A percentile compares a stretch with the other conserved stretches of the same genome.
These are phyloP conservation scores for Scelioninae gen. 1 DNA, from an alignment of 2,888 invertebrate species.

Conservation along the genomic window DNA sequence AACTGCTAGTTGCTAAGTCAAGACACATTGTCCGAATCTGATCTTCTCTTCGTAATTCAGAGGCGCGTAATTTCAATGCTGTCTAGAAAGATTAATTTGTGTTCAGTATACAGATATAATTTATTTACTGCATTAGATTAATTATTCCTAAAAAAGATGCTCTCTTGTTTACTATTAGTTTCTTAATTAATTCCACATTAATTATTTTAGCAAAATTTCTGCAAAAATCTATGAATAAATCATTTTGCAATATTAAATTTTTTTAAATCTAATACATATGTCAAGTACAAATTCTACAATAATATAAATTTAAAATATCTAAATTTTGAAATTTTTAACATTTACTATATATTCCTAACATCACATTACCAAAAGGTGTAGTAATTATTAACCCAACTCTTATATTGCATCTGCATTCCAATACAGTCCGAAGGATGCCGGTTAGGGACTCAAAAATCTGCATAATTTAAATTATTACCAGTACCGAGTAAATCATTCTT, in stretches of 20 bases:
- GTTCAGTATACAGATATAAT: background rate
- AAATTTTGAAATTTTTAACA: no score
- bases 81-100: conserved; percentile 12
- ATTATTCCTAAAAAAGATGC: background rate
- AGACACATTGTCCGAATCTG: conserved; percentile 28
- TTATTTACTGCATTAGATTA: background rate
- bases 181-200: no score
- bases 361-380: no score
- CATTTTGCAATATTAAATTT: no score
- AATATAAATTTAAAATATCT: no score
- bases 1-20: conserved; percentile 28
- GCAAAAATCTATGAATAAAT: no score
- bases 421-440: background rate
- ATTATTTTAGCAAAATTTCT: no score
- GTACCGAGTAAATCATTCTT: conserved; percentile 36
- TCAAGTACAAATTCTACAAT: no score
- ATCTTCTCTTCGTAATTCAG: conserved; percentile 3
- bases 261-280: no score
- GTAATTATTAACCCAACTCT: background rate
- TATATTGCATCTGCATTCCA: background rate
- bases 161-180: background rate
- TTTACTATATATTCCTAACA: no score
- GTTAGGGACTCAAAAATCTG: background rate
- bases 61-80: conserved; percentile 17
- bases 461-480: conserved; percentile 35